A percentile compares a stretch with the other conserved stretches of the same genome.
phyloP scores from a whole-genome alignment of 2,888 invertebrate species.

The Macaria notata region DNA sequence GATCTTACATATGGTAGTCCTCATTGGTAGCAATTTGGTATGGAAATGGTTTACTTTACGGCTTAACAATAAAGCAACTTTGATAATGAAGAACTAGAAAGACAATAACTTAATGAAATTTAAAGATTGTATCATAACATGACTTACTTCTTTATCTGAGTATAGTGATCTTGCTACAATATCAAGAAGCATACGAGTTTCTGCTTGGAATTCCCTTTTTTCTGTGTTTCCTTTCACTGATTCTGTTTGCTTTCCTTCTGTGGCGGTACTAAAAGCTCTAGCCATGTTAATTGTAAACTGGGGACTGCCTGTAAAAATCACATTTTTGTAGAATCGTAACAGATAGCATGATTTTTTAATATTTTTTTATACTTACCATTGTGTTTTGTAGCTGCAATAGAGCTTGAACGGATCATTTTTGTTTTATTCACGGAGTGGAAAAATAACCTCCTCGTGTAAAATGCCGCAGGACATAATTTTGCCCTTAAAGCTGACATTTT shows the following conservation, averaged over 20 bases:
- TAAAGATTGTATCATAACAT: too few relatives aligned
- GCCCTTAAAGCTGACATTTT: conserved; percentile 63
- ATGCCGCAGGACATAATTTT: conserved; percentile 47
- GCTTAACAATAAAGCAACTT: too few relatives aligned
- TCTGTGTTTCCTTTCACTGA: conserved; percentile 82
- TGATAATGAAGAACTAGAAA: too few relatives aligned
- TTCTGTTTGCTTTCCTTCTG: conserved; percentile 59
- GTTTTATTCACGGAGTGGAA: conserved; percentile 45
- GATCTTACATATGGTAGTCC: too few relatives aligned
- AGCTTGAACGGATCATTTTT: conserved; percentile 43
- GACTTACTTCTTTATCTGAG: conserved; percentile 95
- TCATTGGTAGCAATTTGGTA: too few relatives aligned
- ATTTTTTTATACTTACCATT: conserved; percentile 19
- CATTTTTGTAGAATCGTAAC: too few relatives aligned
- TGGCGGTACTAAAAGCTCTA: conserved; percentile 50
- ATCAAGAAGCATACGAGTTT: conserved; percentile 96
- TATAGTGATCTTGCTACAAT: conserved; percentile 98
- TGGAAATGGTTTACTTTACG: too few relatives aligned
- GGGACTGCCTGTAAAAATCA: too few relatives aligned
- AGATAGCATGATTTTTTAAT: too few relatives aligned
- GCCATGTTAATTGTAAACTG: conserved; percentile 13
- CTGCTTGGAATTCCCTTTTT: conserved; percentile 97
- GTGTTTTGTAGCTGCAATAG: conserved; percentile 29
- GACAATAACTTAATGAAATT: too few relatives aligned
- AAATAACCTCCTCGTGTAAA: conserved; percentile 55